Percentiles rank a stretch among this genome's conserved stretches.
Evolutionary conservation across 2,888 invertebrate genomes (phyloP).

Genomic region (Rhamnusium bicolor): DNA sequence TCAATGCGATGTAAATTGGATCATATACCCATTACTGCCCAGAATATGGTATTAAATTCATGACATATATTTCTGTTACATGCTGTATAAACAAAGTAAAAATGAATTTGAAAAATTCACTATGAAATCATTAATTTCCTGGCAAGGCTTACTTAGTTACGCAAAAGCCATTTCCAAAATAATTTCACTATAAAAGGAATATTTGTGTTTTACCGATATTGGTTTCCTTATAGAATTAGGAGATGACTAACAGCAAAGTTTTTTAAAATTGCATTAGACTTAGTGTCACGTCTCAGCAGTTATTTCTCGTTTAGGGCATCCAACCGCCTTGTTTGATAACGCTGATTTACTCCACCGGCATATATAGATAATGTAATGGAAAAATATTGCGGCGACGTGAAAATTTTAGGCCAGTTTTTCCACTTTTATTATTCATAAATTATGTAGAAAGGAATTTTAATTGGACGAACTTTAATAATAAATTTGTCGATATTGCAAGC

Average conservation of each 20-base stretch:
- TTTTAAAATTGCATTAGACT: conserved; percentile 67
- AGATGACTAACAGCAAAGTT: conserved; percentile 16
- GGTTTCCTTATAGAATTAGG: conserved; percentile 28
- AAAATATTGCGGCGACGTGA: conserved; percentile 69
- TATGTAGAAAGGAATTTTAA: conserved; percentile 22
- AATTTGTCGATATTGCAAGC: neutral
- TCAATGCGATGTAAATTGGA: too few relatives aligned
- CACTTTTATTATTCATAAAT: conserved; percentile 45
- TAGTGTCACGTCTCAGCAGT: conserved; percentile 69
- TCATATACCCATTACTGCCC: too few relatives aligned
- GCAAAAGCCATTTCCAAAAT: too few relatives aligned
- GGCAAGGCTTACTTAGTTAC: neutral
- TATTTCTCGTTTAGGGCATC: conserved; percentile 69
- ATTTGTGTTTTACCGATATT: neutral
- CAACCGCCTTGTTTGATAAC: conserved; percentile 65
- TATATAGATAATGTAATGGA: conserved; percentile 72
- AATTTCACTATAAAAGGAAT: neutral
- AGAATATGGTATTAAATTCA: too few relatives aligned
- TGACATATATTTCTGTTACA: too few relatives aligned
- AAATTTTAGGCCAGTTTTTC: conserved; percentile 39
- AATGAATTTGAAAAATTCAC: too few relatives aligned
- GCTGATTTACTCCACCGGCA: conserved; percentile 69
- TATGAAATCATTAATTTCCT: neutral
- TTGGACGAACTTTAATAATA: neutral
- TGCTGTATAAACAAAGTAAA: too few relatives aligned